A percentile compares a stretch with the other conserved stretches of the same genome.
phyloP scores from a whole-genome alignment of 2,888 invertebrate species.

The Horisme vitalbata region DNA sequence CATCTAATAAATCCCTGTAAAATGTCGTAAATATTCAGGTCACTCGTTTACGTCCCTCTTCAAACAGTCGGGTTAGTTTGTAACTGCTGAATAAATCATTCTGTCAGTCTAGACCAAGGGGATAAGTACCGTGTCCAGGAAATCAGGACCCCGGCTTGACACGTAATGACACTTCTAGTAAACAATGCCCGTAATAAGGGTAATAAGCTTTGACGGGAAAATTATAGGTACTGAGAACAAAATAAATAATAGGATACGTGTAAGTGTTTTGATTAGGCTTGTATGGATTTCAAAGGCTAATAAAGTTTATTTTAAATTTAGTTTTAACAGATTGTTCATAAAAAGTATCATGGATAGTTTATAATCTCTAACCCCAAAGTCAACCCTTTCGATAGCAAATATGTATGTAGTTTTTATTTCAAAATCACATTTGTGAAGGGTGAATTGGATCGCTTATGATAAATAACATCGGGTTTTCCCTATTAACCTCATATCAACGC shows the following conservation, averaged over 20 bases:
- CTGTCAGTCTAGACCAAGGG: slow-evolving; percentile 27
- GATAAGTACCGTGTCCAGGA: slow-evolving; percentile 10
- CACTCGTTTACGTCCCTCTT: slow-evolving; percentile 29
- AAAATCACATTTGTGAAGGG: slow-evolving; percentile 13
- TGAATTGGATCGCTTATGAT: slow-evolving; percentile 18
- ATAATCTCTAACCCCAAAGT: too few relatives aligned
- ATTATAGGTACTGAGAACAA: slow-evolving; percentile 15
- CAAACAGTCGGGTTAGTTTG: slow-evolving; percentile 34
- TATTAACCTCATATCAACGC: slow-evolving; percentile 18
- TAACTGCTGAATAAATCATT: slow-evolving; percentile 40
- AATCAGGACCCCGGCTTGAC: slow-evolving; percentile 16
- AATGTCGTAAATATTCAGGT: slow-evolving; percentile 10
- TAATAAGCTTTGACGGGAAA: slow-evolving; percentile 9
- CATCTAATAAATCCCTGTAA: slow-evolving; percentile 14
- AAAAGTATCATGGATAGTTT: too few relatives aligned
- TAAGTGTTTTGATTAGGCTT: too few relatives aligned
- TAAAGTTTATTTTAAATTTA: too few relatives aligned
- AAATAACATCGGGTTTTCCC: slow-evolving; percentile 20
- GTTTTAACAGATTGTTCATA: too few relatives aligned
- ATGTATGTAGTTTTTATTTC: not conserved
- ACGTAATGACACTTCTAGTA: slow-evolving; percentile 11
- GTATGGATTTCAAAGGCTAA: too few relatives aligned
- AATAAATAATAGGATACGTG: slow-evolving; percentile 5
- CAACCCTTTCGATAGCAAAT: not conserved
- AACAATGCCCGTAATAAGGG: slow-evolving; percentile 1